These are phyloP conservation scores for Agrotis exclamationis DNA, from an alignment of 2,888 invertebrate species.

Conservation along the genomic window DNA sequence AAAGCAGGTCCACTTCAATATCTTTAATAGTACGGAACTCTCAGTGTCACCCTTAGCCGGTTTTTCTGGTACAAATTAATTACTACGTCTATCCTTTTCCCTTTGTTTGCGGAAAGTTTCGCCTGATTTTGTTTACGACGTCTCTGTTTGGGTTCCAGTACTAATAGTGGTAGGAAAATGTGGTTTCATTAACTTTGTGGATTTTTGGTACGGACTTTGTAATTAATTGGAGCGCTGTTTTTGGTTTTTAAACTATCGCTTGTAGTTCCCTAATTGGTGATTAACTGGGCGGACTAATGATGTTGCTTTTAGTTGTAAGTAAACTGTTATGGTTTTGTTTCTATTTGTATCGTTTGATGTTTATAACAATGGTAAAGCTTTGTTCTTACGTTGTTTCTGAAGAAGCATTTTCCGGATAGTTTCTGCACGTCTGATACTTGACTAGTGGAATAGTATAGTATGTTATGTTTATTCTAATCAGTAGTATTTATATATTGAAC, in stretches of 20 bases:
- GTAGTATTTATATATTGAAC: too few relatives aligned
- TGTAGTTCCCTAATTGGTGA: slow-evolving; percentile 28
- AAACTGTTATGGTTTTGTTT: background rate
- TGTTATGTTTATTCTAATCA: too few relatives aligned
- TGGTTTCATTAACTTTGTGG: slow-evolving; percentile 45
- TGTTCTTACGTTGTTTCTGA: background rate
- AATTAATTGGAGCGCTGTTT: slow-evolving; percentile 54
- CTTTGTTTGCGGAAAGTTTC: slow-evolving; percentile 58
- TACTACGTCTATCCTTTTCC: slow-evolving; percentile 57
- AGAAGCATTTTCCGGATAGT: too few relatives aligned
- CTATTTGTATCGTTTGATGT: background rate
- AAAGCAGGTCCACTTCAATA: background rate
- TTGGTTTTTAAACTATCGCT: slow-evolving; percentile 31
- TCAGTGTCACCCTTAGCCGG: background rate
- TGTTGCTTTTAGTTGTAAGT: background rate
- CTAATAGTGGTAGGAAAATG: slow-evolving; percentile 48
- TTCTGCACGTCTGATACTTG: too few relatives aligned
- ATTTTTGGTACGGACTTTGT: slow-evolving; percentile 34
- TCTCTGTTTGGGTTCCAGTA: slow-evolving; percentile 53
- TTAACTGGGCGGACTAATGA: slow-evolving; percentile 15
- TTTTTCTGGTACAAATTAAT: slow-evolving; percentile 67
- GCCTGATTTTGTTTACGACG: slow-evolving; percentile 63
- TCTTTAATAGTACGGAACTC: background rate
- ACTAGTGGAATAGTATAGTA: too few relatives aligned
- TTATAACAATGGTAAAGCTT: background rate